Evolutionary conservation across 2,888 invertebrate species (phyloP), one percentile per base, ranked within the genome.

Genomic region (Agelastica alni): DNA sequence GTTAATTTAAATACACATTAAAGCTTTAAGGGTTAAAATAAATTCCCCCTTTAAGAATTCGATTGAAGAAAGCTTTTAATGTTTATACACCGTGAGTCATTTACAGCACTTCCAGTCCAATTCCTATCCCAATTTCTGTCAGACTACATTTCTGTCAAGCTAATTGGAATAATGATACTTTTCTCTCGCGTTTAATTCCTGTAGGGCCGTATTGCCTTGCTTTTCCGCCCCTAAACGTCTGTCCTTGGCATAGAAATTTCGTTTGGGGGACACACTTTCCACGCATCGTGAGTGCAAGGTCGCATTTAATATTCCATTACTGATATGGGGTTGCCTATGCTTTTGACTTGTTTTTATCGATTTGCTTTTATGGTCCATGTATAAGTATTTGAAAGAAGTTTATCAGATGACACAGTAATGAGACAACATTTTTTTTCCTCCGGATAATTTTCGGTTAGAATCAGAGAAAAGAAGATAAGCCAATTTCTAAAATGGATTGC

Each of bases 181-280:
- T 53, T 55, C 46, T 42, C 55, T 37, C 44, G 39, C 44, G 37
- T 44, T 49, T 31, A 48, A 49, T 49, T 49, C 34, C 26, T 41
- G 42, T 26, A 51, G 32, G 45, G 48, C 42, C 39, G 44, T 12
- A 37, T 39, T 32, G 20, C 28, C 34, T 55, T 34, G 55, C 46
- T 34, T 39, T 37, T n/a, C 16, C 42, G 46, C 46, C 55, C 55
- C 55, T 51, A 55, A 55, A 43, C 41, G 51, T 45, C 18, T 51
- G 55, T 45, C 55, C 55, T 55, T 55, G 55, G 51, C 55, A 55
- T 46, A 55, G 51, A 55, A 55, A 55, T 51, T 44, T 46, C 34
- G 41, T 41, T 44, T 55, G 28, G 51, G 45, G 39, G 55, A 46
- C 55, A 55, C 46, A 55, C 49, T 55, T 55, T 46, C 42, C 51